Percentiles rank a stretch among this genome's conserved stretches.
Conservation (phyloP, 2,797 vertebrate species). For the Rhynchonycteris naso region DNA sequence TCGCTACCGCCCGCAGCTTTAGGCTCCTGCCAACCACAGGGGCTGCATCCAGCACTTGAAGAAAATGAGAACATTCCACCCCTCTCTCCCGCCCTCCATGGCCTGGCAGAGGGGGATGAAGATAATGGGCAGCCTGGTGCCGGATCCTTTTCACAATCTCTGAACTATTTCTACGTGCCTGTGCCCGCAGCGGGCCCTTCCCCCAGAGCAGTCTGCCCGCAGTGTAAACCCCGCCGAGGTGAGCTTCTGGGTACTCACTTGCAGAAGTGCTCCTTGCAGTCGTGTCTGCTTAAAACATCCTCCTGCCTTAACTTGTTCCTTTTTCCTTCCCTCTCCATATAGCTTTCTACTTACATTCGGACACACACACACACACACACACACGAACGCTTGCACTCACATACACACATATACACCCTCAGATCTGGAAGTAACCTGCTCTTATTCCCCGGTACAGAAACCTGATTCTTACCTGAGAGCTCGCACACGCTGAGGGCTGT, state of each 20-base stretch:
- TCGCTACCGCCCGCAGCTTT: not conserved
- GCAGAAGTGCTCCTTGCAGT: not conserved
- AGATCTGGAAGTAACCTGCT: not conserved
- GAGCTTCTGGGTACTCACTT: not conserved
- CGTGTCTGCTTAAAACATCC: not conserved
- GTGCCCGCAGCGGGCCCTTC: not conserved
- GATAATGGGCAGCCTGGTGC: not conserved
- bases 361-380: not conserved
- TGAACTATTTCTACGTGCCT: constrained; percentile 2
- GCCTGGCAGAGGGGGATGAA: not conserved
- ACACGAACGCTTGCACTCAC: too few relatives aligned
- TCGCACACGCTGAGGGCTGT: not conserved
- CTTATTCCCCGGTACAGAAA: not conserved
- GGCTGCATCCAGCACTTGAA: not conserved
- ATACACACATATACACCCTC: not conserved
- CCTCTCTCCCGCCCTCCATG: not conserved
- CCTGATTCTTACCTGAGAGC: constrained; percentile 74
- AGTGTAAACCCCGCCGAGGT: not conserved
- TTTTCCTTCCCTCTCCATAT: not conserved
- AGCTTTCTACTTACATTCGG: not conserved
- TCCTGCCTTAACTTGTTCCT: not conserved
- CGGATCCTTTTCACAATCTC: not conserved
- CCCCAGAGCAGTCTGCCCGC: not conserved
- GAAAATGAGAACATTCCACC: not conserved
- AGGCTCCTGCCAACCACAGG: not conserved